Conservation (phyloP, 1,140 invertebrate species). For the Trichonephila inaurata region DNA sequence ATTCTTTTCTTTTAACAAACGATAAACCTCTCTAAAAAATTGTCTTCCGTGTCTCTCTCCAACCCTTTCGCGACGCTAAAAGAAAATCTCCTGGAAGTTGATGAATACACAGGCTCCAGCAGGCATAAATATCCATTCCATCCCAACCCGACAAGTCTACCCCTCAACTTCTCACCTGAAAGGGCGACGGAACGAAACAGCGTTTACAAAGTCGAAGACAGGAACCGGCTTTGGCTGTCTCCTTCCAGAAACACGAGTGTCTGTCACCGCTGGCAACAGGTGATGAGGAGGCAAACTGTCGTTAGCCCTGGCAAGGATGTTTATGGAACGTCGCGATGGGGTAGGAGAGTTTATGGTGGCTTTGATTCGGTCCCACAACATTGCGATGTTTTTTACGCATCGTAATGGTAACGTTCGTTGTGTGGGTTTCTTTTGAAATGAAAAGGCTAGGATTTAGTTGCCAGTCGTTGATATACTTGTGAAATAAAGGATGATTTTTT, state of each 20-base stretch:
- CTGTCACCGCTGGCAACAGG: slow-evolving; percentile 62
- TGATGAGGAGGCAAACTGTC: slow-evolving; percentile 7
- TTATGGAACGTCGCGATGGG: not conserved
- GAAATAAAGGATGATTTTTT: not conserved
- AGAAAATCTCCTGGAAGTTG: not conserved
- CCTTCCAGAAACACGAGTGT: slow-evolving; percentile 1
- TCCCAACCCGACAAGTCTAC: not conserved
- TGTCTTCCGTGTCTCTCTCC: no score
- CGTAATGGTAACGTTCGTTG: not conserved
- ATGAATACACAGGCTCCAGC: not conserved
- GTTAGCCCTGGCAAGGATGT: not conserved
- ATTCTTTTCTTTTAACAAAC: no score
- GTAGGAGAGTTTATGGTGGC: not conserved
- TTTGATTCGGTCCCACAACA: not conserved
- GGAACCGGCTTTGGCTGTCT: slow-evolving; percentile 51
- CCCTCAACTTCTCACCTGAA: not conserved
- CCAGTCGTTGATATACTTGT: not conserved
- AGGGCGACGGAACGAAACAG: not conserved
- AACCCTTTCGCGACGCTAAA: no score
- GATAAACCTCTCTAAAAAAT: no score
- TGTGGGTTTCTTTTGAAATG: not conserved
- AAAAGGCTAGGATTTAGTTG: not conserved
- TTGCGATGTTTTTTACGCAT: not conserved
- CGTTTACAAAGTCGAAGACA: slow-evolving; percentile 29
- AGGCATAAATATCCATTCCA: slow-evolving; percentile 11